Percentiles rank a stretch among this genome's conserved stretches.
Evolutionary conservation across 2,797 vertebrate genomes (phyloP).

Genomic region (Pelochelys cantorii): DNA sequence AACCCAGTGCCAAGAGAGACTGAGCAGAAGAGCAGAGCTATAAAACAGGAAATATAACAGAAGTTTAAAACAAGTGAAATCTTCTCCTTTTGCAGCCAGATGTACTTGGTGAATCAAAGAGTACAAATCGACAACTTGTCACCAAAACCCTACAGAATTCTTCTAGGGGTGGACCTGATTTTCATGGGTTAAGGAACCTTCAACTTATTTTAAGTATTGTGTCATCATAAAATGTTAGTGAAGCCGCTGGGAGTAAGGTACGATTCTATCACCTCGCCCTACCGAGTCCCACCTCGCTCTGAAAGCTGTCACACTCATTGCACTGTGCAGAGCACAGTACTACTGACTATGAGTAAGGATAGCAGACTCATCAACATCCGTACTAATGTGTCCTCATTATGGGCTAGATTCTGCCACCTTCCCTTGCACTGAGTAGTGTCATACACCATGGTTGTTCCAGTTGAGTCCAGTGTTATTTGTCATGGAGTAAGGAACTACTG

Average conservation of each 20-base stretch:
- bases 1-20: slow-evolving; percentile 48
- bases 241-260: not conserved
- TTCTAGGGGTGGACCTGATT: not conserved
- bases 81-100: slow-evolving; percentile 62
- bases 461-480: not conserved
- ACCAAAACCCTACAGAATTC: slow-evolving; percentile 2
- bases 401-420: not conserved
- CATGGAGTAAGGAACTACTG: not conserved
- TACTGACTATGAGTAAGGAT: not conserved
- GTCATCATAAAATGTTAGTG: not conserved
- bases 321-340: not conserved
- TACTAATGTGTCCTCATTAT: not conserved
- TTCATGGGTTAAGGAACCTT: not conserved
- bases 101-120: slow-evolving; percentile 57
- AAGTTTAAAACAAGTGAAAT: slow-evolving; percentile 65
- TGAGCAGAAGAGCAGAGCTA: slow-evolving; percentile 63
- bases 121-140: slow-evolving; percentile 12
- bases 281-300: not conserved
- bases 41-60: slow-evolving; percentile 63
- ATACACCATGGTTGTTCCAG: not conserved
- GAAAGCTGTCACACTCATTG: not conserved
- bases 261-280: not conserved
- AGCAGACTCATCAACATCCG: not conserved
- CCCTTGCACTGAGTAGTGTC: not conserved
- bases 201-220: not conserved